Base-by-base conservation (phyloP, 35 echinoderm and acorn worm species). In the Apostichopus japonicus region DNA sequence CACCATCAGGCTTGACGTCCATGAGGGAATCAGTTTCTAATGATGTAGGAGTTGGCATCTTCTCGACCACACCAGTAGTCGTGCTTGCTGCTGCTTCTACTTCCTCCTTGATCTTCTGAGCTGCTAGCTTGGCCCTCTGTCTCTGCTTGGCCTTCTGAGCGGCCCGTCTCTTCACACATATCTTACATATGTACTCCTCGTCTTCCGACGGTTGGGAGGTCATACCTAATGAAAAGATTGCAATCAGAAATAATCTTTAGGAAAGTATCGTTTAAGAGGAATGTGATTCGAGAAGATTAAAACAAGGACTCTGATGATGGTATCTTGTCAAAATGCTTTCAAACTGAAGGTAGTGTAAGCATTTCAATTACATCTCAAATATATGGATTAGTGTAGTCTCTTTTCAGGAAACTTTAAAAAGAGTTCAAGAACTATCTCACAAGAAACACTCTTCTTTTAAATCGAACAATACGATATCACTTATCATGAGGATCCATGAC, bases 161-260 rank as follows among this genome's bases (percentile, higher is more conserved):
- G 52, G 84, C 61, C 55, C 91, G 87, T 53, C 91, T 94, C 88
- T 94, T 96, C 65, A 90, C 92, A 67, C 97, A 99, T 5, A 84
- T 79, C 13, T 92, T 87, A 80, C 97, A 99, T 51, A 96, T 87
- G 63, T 92, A 99, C 55, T 99, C 97, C 51, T 99, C 97, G 79
- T 99, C 93, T 67, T 99, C 97, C 13, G 88, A 89, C 27, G 95
- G 93, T 67, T 99, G 93, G 24, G 94, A 77, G 11, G 94, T 95
- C 97, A 99, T 96, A 87, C 97, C 96, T 98, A 86, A 4, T 1
- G 5, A 78, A 55, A 84, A 58, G 17, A 58, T 16, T 58, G 81
- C 8, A 59, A 56, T 10, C 17, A 56, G 23, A 84, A 19, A 16
- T 61, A 8, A 59, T 61, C 57, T 44, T 44, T 44, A 44, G 33